These are phyloP conservation scores for Coracias cyanogaster DNA, from an alignment of 2,797 vertebrate genomes.

Conservation along the genomic window DNA sequence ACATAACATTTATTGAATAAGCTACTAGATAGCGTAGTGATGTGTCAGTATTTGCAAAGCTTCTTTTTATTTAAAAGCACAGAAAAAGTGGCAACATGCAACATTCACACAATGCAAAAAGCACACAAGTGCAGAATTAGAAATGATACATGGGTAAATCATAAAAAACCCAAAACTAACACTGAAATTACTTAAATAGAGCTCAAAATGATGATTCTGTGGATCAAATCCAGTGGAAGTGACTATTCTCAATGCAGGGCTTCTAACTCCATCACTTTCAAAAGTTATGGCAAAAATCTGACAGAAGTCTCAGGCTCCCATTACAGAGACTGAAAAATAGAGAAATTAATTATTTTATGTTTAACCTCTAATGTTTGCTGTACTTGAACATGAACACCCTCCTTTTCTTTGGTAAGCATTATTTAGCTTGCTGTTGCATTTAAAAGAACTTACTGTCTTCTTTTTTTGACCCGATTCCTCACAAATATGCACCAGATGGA, in stretches of 20 bases:
- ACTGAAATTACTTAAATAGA: not conserved
- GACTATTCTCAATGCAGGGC: not conserved
- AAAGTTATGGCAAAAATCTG: not conserved
- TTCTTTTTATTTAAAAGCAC: too few species aligned
- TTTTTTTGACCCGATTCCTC: not conserved
- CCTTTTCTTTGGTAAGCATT: not conserved
- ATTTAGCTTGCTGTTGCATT: not conserved
- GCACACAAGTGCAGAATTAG: not conserved
- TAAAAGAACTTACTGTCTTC: not conserved
- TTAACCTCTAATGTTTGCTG: not conserved
- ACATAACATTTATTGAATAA: not conserved
- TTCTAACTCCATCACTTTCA: not conserved
- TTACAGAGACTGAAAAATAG: not conserved
- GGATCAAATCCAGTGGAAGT: not conserved
- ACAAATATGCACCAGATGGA: not conserved
- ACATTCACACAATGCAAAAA: not conserved
- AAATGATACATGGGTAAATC: not conserved
- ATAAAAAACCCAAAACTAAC: not conserved
- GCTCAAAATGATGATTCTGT: not conserved
- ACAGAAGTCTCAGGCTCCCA: not conserved
- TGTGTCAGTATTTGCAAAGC: fast-evolving
- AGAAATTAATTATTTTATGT: not conserved
- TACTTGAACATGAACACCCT: not conserved
- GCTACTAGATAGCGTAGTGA: not conserved
- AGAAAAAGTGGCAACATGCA: not conserved